Evolutionary conservation across 2,888 invertebrate species (phyloP), one percentile per base, ranked within the genome.

Genomic region (Disparrhopalites patrizii): DNA sequence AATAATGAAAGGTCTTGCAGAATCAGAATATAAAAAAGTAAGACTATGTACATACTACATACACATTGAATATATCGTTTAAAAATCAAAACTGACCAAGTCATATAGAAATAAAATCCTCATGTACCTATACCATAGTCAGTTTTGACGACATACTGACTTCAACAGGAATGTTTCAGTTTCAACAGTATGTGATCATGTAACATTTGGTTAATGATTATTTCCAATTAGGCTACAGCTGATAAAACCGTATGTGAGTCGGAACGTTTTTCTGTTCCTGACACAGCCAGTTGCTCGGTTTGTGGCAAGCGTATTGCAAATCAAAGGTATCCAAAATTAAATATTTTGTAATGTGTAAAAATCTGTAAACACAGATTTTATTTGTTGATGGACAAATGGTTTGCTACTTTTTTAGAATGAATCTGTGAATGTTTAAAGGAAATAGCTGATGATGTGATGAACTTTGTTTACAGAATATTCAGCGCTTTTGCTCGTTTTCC

Each of bases 231-330:
- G 86, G 84, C 90, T 31, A 88, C 91, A 79, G 89, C 91, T 77
- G 82, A 89, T 76, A 84, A 90, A 73, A 87, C 91, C 79, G 85
- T 86, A 75, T 87, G 89, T 76, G 90, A 95, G 79, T 88, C 89
- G 1, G 88, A 90, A 77, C 88, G 86, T 77, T 87, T 96, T 54
- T 81, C 89, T 1, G 87, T 98, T 73, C 91, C 88, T 20, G 94
- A 95, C 74, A 86, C 88, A 76, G 91, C 90, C 77, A 86, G 91
- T 62, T 98, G 98, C 79, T 87, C 88, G 0, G 91, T 91, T 1
- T 98, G 98, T 79, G 91, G 89, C 78, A 97, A 97, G 78, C 85
- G 92, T 64, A 96, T 98, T 80, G 90, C 90, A 20, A 92, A 91
- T 80, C 91, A 92, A 81, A 93, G 89, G 89, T 89, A 77, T 25